These are phyloP conservation scores for Sinocyclocheilus grahami DNA, from an alignment of 2,113 vertebrate species.

Conservation along the genomic window DNA sequence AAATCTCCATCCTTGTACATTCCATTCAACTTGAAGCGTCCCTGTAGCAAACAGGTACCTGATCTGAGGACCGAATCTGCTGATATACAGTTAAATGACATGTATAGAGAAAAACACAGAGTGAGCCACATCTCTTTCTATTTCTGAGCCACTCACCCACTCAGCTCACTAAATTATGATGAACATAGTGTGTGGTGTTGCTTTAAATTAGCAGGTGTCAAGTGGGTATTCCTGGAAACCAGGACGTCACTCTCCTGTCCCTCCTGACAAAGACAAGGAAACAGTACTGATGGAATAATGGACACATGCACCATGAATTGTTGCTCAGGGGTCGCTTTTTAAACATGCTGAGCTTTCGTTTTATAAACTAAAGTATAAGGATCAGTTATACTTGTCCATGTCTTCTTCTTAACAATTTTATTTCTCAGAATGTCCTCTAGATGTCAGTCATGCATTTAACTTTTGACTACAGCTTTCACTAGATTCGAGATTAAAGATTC, in stretches of 20 bases:
- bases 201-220: neutral
- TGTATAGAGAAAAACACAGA: neutral
- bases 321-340: neutral
- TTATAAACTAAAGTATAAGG: too few relatives aligned
- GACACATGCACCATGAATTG: neutral
- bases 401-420: neutral
- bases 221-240: neutral
- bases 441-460: neutral
- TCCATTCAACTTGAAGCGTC: constrained; percentile 56
- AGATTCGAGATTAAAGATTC: too few relatives aligned
- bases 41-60: constrained; percentile 58
- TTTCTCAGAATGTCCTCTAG: neutral
- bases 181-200: constrained; percentile 1
- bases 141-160: neutral
- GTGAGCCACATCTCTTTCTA: constrained; percentile 9
- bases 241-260: neutral
- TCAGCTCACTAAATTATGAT: neutral
- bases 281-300: neutral
- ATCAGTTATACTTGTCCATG: too few relatives aligned
- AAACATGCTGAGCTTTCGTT: neutral
- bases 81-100: neutral
- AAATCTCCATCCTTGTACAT: constrained; percentile 62
- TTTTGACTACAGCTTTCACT: neutral
- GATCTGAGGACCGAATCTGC: constrained; percentile 21
- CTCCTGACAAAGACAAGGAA: neutral